Percentiles rank a stretch among this genome's conserved stretches.
phyloP scores from a whole-genome alignment of 2,888 invertebrate species.

The Lomographa bimaculata region DNA sequence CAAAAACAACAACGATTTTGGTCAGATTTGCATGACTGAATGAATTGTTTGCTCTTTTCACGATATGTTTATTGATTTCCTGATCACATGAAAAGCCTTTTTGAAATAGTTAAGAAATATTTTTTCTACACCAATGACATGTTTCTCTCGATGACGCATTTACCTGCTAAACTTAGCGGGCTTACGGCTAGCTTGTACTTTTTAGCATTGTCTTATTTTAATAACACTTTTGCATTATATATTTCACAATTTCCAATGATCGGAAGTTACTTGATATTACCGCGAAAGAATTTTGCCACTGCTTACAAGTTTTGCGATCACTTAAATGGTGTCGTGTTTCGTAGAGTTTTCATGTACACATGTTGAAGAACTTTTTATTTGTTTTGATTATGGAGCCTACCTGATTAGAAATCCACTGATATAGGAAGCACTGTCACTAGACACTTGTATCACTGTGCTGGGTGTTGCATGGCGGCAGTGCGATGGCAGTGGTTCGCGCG shows the following conservation, averaged over 20 bases:
- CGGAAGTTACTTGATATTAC: constrained; percentile 10
- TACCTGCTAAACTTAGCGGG: constrained; percentile 7
- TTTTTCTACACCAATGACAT: constrained; percentile 9
- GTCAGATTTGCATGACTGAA: constrained; percentile 1
- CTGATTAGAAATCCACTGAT: constrained; percentile 41
- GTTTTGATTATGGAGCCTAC: constrained; percentile 45
- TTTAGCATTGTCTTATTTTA: constrained; percentile 2
- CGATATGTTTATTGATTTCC: neutral
- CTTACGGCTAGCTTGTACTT: constrained; percentile 3
- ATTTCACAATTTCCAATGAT: constrained; percentile 3
- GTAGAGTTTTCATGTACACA: constrained; percentile 7
- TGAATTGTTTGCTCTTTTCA: neutral
- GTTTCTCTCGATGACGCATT: constrained; percentile 32
- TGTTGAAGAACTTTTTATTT: constrained; percentile 4
- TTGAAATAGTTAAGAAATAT: constrained; percentile 3
- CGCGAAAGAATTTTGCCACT: constrained; percentile 12
- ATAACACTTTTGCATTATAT: constrained; percentile 9
- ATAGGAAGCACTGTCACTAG: constrained; percentile 34
- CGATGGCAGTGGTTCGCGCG: constrained; percentile 59
- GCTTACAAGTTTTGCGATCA: constrained; percentile 21
- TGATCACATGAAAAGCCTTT: neutral
- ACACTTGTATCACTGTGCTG: constrained; percentile 50
- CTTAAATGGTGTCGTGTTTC: neutral
- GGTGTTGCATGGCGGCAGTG: constrained; percentile 44
- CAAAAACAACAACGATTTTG: constrained; percentile 10